Conservation (phyloP, 2,888 invertebrate species). For the Eupithecia abbreviata region DNA sequence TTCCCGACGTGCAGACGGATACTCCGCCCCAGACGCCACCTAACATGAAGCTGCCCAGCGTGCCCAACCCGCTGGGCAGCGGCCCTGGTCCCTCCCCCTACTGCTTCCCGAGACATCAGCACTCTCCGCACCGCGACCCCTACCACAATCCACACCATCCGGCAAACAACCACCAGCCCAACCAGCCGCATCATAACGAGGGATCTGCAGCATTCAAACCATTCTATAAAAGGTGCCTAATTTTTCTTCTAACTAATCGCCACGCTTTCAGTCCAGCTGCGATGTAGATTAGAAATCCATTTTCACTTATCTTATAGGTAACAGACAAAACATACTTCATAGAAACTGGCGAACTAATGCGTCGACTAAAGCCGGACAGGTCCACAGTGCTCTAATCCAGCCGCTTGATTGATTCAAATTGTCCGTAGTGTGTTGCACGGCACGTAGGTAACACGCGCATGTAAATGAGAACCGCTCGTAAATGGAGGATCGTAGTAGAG, state of each 20-base stretch:
- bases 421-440: constrained; percentile 53
- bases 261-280: background rate
- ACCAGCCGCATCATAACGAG: constrained; percentile 81
- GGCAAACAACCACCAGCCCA: constrained; percentile 76
- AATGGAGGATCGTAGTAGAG: constrained; percentile 74
- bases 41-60: constrained; percentile 95
- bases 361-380: background rate
- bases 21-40: constrained; percentile 97
- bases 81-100: constrained; percentile 82
- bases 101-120: constrained; percentile 80
- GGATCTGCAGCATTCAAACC: constrained; percentile 91
- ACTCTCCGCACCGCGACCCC: constrained; percentile 83
- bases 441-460: constrained; percentile 55
- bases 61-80: constrained; percentile 88
- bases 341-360: background rate
- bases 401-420: constrained; percentile 72
- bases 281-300: background rate
- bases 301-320: background rate
- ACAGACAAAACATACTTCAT: background rate
- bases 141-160: constrained; percentile 83
- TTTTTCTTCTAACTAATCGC: background rate
- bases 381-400: constrained; percentile 35
- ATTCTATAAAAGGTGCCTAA: constrained; percentile 93
- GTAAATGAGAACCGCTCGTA: constrained; percentile 63
- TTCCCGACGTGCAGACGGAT: constrained; percentile 94